Base-by-base conservation (phyloP, 2,888 invertebrate species). In the Caenorhabditis drosophilae region DNA sequence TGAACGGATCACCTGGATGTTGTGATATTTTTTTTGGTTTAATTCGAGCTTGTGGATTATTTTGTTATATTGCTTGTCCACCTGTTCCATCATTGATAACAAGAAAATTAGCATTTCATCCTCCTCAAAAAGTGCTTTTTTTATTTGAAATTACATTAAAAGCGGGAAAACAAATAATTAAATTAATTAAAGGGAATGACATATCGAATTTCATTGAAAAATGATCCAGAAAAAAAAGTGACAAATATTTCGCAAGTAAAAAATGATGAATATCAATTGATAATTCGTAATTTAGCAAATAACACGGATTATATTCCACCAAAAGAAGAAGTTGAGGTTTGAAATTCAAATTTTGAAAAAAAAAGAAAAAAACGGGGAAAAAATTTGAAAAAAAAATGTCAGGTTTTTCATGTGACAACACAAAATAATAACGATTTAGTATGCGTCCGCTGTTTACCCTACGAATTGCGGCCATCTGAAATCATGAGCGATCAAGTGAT, bases 101-200 rank as follows among this genome's bases (percentile, higher is more conserved):
- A 12, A 54, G 75, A 11, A 79, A 79, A 46, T 25, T 78, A n/a
- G 78, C 79, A 25, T 79, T 78, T 56, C 77, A 77, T 52, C 78
- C 79, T 15, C 78, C 77, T 7, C 41, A 51, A 42, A 63, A 61
- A 27, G 54, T 47, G 3, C 6, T 6, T 31, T 44, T n/a, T n/a
- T n/a, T n/a, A n/a, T n/a, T n/a, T n/a, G n/a, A n/a, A n/a, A n/a
- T n/a, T n/a, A n/a, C n/a, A n/a, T n/a, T n/a, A n/a, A n/a, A n/a
- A n/a, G n/a, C n/a, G n/a, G n/a, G n/a, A n/a, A n/a, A n/a, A n/a
- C n/a, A n/a, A n/a, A n/a, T n/a, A n/a, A n/a, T n/a, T n/a, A n/a
- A n/a, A n/a, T n/a, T n/a, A n/a, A n/a, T n/a, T n/a, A n/a, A n/a
- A n/a, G n/a, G n/a, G n/a, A n/a, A n/a, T n/a, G 20, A 58, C 67